These are phyloP conservation scores for Drusus annulatus DNA, from an alignment of 1,140 invertebrate species.

Conservation along the genomic window DNA sequence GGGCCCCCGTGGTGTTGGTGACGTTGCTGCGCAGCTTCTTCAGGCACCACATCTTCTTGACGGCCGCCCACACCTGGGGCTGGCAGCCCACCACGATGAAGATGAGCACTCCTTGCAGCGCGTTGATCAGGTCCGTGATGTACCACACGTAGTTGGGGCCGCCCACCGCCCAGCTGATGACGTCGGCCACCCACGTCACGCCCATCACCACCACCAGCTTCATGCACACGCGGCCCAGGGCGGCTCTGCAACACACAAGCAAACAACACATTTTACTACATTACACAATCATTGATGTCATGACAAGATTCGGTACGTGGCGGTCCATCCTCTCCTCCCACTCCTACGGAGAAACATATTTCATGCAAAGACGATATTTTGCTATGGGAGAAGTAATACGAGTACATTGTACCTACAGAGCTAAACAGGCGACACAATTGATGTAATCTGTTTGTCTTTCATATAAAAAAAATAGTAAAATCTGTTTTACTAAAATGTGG, in stretches of 20 bases:
- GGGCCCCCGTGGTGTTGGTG: conserved; percentile 73
- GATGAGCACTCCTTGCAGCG: conserved; percentile 89
- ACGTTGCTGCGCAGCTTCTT: conserved; percentile 71
- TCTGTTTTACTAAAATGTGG: too few species aligned
- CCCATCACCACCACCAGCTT: conserved; percentile 91
- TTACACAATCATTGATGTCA: too few species aligned
- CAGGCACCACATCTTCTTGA: conserved; percentile 78
- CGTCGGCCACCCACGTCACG: conserved; percentile 87
- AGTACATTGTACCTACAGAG: too few species aligned
- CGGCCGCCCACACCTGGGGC: conserved; percentile 82
- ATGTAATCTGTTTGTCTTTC: too few species aligned
- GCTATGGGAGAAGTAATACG: too few species aligned
- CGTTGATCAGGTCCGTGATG: conserved; percentile 85
- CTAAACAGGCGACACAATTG: too few species aligned
- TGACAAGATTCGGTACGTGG: too few species aligned
- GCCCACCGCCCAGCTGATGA: conserved; percentile 81
- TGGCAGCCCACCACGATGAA: conserved; percentile 91
- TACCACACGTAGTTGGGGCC: conserved; percentile 86
- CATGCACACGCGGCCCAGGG: conserved; percentile 84
- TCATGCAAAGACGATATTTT: too few species aligned
- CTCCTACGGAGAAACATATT: too few species aligned
- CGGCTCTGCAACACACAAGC: conserved; percentile 77
- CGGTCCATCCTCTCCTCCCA: too few species aligned
- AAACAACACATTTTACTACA: neutral
- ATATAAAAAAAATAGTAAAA: too few species aligned